phyloP scores from a whole-genome alignment of 2,888 invertebrate species.

The Parnassius apollo region DNA sequence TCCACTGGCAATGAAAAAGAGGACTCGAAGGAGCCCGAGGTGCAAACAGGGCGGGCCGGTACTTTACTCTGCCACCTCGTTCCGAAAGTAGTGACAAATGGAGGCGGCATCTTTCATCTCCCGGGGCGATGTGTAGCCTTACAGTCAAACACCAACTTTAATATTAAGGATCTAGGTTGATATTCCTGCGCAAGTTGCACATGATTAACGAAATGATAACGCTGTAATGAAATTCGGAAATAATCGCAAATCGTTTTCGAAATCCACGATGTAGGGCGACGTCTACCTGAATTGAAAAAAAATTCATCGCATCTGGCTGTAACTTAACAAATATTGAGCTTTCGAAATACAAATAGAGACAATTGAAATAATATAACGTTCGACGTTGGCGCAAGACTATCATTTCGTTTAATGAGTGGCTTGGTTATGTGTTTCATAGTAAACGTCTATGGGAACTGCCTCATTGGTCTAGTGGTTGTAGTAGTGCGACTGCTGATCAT shows the following conservation, averaged over 20 bases:
- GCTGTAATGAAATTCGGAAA: slow-evolving; percentile 75
- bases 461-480: too few species aligned
- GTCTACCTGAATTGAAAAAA: slow-evolving; percentile 59
- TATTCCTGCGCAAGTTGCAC: slow-evolving; percentile 30
- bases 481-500: too few species aligned
- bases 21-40: slow-evolving; percentile 51
- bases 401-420: too few species aligned
- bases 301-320: slow-evolving; percentile 26
- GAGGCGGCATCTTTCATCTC: slow-evolving; percentile 77
- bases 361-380: too few species aligned
- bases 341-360: background rate
- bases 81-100: slow-evolving; percentile 78
- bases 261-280: slow-evolving; percentile 50
- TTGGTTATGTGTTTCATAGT: too few species aligned
- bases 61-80: slow-evolving; percentile 70
- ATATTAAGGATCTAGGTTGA: slow-evolving; percentile 33
- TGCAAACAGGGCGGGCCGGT: slow-evolving; percentile 73
- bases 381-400: too few species aligned
- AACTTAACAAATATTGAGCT: slow-evolving; percentile 22
- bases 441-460: too few species aligned
- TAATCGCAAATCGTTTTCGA: slow-evolving; percentile 73
- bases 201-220: slow-evolving; percentile 68
- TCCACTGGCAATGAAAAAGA: slow-evolving; percentile 56
- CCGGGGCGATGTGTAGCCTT: slow-evolving; percentile 36
- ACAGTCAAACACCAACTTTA: slow-evolving; percentile 47